phyloP scores from a whole-genome alignment of 2,113 vertebrate genomes.

The Callipepla californica region DNA sequence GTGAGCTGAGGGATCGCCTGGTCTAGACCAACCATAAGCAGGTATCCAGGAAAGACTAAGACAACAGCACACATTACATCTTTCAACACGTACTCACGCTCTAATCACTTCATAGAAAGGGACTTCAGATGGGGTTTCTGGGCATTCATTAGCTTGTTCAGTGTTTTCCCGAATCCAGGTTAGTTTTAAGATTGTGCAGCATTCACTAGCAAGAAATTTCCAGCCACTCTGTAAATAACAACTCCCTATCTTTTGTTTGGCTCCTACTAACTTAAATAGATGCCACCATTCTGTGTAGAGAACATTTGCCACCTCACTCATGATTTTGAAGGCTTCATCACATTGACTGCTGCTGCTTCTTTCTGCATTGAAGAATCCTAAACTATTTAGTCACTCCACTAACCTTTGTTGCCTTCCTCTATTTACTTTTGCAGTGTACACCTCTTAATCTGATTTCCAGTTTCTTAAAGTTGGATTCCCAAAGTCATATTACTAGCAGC shows the following conservation, averaged over 20 bases:
- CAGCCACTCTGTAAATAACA: rapidly evolving
- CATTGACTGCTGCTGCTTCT: neutral
- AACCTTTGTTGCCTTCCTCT: neutral
- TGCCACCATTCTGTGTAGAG: neutral
- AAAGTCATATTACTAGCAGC: neutral
- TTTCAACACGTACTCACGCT: neutral
- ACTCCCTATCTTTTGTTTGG: neutral
- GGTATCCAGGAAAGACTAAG: neutral
- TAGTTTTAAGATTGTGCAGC: neutral
- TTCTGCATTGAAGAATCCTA: neutral
- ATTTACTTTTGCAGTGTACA: neutral
- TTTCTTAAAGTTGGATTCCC: neutral
- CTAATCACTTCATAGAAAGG: neutral
- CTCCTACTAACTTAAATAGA: neutral
- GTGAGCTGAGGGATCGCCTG: neutral
- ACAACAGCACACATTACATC: neutral
- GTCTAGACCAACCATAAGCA: rapidly evolving
- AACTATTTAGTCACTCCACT: neutral
- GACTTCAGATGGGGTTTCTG: neutral
- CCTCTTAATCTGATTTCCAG: neutral
- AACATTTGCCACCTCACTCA: neutral
- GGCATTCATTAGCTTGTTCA: neutral
- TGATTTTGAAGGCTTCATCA: neutral
- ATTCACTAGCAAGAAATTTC: neutral
- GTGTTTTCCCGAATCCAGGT: neutral